Base-by-base conservation (phyloP, 2,113 vertebrate genomes). In the Ellobius talpinus region DNA sequence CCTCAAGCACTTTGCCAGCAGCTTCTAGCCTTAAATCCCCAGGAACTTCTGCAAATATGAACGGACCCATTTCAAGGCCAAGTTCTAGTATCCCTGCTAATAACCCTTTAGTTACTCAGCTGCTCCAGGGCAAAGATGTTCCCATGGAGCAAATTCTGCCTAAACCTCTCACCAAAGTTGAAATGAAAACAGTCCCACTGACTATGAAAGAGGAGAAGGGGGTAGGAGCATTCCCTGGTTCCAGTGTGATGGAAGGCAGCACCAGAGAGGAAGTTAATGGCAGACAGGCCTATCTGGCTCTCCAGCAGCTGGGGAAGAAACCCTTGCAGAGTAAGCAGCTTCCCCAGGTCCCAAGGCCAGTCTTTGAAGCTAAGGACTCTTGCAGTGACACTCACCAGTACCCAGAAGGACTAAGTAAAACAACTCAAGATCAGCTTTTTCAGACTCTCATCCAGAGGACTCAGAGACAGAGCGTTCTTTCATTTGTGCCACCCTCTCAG, bases 101-200 rank as follows among this genome's bases (percentile, higher is more conserved):
- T 98, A 99, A 99, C 97, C 99, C 99, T 29, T 97, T 99, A 94
- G 99, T 99, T 95, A 99, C 99, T 12, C 99, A 99, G 92, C 99
- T 99, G 55, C 99, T 99, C 61, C 99, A 99, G 95, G 99, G 99
- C 74, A 99, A 99, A 98, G 99, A 99, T 11, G 99, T 99, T 84
- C 99, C 99, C 0, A 94, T 99, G 97, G 99, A 99, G 97, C 99
- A 99, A 91, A 99, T 99, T 98, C 99, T 99, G 97, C 99, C 99
- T 42, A 99, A 99, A 98, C 97, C 99, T 21, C 98, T 99, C 86
- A 98, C 99, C 98, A 99, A 98, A 97, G 97, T 98, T 3, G 99
- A 99, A n/a, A 86, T 97, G 76, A 99, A 98, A 96, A 77, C 98
- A 10, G 93, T 97, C 77, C 97, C 97, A 0, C 87, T 91, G 72